Base-by-base conservation (phyloP, 2,888 invertebrate species). In the Apantesis nais region DNA sequence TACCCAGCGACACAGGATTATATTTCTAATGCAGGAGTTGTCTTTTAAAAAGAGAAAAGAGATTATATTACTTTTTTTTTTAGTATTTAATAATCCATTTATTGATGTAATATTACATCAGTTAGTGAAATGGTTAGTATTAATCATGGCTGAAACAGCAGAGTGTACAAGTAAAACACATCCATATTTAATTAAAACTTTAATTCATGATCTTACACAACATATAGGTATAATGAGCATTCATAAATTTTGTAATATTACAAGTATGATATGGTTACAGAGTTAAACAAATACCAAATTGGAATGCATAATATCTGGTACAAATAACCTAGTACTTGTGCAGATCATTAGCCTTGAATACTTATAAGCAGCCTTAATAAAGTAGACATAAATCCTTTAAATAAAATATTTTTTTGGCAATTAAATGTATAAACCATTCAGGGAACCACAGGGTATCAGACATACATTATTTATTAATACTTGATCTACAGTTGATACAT, bases 201-300 rank as follows among this genome's bases (percentile, higher is more conserved):
- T 94, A 93, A 94, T 93, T 93, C 77, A 92, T 93, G 93, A 94
- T 94, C 94, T 94, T 94, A 93, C 95, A 94, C 92, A 92, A 93
- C 90, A 93, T 91, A 89, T 83, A 90, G 87, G 88, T 91, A 91
- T 86, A 92, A 86, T 94, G 95, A 95, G 94, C 95, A 93, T 93
- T 93, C 89, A 90, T 88, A 88, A 80, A 90, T 90, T 89, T 92
- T 87, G 89, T 90, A 87, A 90, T 81, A 75, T 88, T 88, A 88
- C 83, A 86, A 83, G 82, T 87, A 91, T 92, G 92, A 93, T 94
- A 94, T 92, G 92, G 90, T 90, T 90, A 90, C 84, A 88, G 85
- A 88, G 89, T 88, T 83, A 89, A 90, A 86, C 79, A 72, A 88
- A 81, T 88, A 90, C 86, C 89, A 88, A 88, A 91, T 88, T 94